Evolutionary conservation across 1,140 invertebrate genomes (phyloP).

Genomic region (Doryteuthis pealeii): DNA sequence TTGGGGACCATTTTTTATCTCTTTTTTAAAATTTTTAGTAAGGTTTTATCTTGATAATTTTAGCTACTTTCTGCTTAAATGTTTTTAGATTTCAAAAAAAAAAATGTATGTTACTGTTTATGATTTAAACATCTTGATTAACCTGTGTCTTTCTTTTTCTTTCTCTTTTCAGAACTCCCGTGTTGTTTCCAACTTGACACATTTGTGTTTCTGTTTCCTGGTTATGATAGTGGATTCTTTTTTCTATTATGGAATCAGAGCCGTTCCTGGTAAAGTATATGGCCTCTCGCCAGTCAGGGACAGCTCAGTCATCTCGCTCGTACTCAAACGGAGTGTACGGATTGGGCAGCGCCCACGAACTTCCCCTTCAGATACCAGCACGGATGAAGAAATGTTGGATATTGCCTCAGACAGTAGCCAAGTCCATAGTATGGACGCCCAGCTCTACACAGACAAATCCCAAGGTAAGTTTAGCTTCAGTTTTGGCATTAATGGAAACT

Average conservation of each 20-base stretch:
- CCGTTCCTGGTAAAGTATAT: not conserved
- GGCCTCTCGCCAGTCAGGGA: not conserved
- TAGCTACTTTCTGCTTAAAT: too few relatives aligned
- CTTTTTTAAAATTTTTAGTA: too few relatives aligned
- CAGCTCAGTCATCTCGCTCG: conserved; percentile 1
- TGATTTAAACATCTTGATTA: too few relatives aligned
- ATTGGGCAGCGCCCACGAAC: not conserved
- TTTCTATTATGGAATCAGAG: conserved; percentile 6
- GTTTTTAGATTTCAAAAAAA: too few relatives aligned
- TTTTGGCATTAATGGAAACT: too few relatives aligned
- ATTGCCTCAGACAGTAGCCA: conserved; percentile 6
- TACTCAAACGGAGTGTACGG: conserved; percentile 5
- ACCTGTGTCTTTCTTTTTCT: too few relatives aligned
- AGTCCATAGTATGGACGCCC: not conserved
- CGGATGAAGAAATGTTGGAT: conserved; percentile 6
- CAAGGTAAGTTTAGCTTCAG: conserved; percentile 11
- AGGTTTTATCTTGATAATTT: too few relatives aligned
- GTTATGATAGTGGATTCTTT: not conserved
- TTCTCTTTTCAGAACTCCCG: too few relatives aligned
- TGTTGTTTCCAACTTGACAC: too few relatives aligned
- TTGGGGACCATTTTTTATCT: too few relatives aligned
- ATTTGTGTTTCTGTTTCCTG: too few relatives aligned
- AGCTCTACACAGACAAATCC: not conserved
- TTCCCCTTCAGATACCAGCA: not conserved
- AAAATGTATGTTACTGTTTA: too few relatives aligned